Evolutionary conservation across 2,888 invertebrate genomes (phyloP), one percentile per base, ranked within the genome.

Genomic region (Hyposoter didymator): DNA sequence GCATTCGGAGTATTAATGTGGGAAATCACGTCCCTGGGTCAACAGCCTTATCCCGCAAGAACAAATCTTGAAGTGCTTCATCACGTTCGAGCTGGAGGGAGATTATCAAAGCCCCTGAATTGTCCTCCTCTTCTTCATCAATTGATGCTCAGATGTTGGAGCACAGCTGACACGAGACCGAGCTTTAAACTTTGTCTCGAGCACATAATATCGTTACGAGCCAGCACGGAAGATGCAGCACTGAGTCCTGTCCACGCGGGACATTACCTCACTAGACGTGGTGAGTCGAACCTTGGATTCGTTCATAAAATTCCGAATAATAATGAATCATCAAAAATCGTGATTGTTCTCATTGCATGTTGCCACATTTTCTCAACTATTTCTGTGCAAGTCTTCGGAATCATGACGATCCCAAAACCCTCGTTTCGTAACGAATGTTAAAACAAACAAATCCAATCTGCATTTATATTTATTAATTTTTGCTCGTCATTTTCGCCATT

Each of bases 21-120:
- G 99, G 99, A 99, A 95, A 98, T 99, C 70, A 96, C 99, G 92
- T 98, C 99, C 0, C 94, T 99, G 73, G 99, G 99, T 0, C 98
- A 99, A 92, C 98, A 99, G 93, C 99, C 99, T 0, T 99, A 99
- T 94, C 98, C 98, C 7, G 98, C 98, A 12, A 95, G 98, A 87
- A 97, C 97, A 83, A 99, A 99, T 94, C 95, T 97, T 17, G 98
- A 99, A 93, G 99, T 99, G 39, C 94, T 99, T 82, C 96, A 97
- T 89, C 98, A 97, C 93, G 98, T 99, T 10, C 95, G 98, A 87
- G 96, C 96, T 3, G 98, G 99, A 0, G 99, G 99, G 43, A 95
- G 97, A 64, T 95, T 98, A n/a, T 96, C 97, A 47, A 95, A 97
- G 89, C 98, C 98, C 5, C 95, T 95, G 6, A 97, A 97, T 92